These are phyloP conservation scores for Otus scops DNA, from an alignment of 2,797 vertebrate species.

Conservation along the genomic window DNA sequence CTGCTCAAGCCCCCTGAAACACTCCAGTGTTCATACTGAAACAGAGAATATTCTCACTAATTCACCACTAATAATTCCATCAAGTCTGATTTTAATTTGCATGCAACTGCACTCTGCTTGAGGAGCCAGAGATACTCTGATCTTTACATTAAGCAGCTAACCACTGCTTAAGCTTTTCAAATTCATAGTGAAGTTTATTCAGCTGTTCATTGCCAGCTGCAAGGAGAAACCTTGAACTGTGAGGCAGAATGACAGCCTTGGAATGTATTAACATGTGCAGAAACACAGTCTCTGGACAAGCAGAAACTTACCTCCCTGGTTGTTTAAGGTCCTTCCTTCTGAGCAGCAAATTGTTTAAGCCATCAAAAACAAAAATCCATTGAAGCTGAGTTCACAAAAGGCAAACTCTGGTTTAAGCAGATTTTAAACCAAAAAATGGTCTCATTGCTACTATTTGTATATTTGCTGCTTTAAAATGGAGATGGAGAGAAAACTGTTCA, in stretches of 20 bases:
- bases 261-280: background rate
- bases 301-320: slow-evolving; percentile 16
- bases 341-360: background rate
- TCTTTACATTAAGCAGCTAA: background rate
- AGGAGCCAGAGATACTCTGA: background rate
- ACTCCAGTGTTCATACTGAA: background rate
- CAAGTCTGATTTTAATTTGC: background rate
- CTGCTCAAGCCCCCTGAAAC: background rate
- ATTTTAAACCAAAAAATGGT: background rate
- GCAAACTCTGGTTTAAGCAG: background rate
- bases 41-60: background rate
- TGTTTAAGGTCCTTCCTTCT: background rate
- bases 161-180: background rate
- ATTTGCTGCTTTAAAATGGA: background rate
- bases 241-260: background rate
- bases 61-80: background rate
- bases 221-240: background rate
- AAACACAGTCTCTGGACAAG: background rate
- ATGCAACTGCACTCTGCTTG: background rate
- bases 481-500: background rate
- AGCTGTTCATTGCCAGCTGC: slow-evolving; percentile 24
- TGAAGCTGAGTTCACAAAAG: background rate
- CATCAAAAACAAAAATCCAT: background rate
- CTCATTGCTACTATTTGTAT: background rate
- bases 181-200: background rate